Base-by-base conservation (phyloP, 1,140 invertebrate species). In the Drosophila lacteicornis region DNA sequence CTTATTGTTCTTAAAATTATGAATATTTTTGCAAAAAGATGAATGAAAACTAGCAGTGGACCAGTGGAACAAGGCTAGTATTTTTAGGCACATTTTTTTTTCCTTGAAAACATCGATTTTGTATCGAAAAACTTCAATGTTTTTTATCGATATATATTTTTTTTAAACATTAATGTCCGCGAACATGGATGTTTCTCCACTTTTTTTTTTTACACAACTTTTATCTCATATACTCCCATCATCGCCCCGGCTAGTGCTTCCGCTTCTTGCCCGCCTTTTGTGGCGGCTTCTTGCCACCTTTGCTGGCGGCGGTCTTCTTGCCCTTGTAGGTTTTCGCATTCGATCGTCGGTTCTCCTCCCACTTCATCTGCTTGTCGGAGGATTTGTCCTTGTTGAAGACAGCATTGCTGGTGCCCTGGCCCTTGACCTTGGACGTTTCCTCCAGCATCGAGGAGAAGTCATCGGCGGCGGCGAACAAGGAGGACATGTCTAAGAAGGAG, bases 371-470 rank as follows among this genome's bases (percentile, higher is more conserved):
- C 78, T 95, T 95, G 8, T 84, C 92, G 73, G 94, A 95, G 4
- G 95, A 94, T 71, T 96, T 96, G 75, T 96, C 96, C 17, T 93
- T 94, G 71, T 95, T 95, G 12, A 94, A 94, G 0, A 96, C 93
- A 0, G 94, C 94, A 82, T 95, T 94, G 58, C 94, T 95, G 15
- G 95, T 94, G 15, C 95, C 95, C 55, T 95, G 94, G 68, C 95
- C 95, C 62, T 94, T 95, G 2, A 94, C 94, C 46, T 93, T 93
- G 3, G 95, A 95, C 30, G 95, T 95, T 68, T 96, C 94, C 90
- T 96, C 96, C 42, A 96, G 80, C 77, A 96, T 93, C 22, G 95
- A 95, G 1, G 96, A 95, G 85, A 96, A 96, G 85, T 96, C 94
- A 92, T 96, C 96, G 0, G 95, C 95, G 1, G 95, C 95, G n/a